phyloP scores from a whole-genome alignment of 2,797 vertebrate genomes.

The Percopsis omiscomaycus region DNA sequence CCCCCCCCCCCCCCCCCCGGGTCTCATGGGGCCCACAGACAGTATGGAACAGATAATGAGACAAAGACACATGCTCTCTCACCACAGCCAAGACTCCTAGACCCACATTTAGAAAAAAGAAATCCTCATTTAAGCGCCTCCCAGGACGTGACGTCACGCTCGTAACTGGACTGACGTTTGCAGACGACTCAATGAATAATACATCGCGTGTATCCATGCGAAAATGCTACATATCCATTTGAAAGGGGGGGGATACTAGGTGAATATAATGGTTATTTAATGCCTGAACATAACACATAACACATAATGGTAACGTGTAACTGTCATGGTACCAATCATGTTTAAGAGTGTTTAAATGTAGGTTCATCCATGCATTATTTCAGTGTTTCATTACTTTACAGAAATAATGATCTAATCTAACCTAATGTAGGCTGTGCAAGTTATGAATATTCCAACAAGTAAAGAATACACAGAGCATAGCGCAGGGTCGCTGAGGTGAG shows the following conservation, averaged over 20 bases:
- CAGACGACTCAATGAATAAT: neutral
- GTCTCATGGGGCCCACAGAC: constrained; percentile 47
- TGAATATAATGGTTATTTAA: neutral
- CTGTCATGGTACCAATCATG: too few relatives aligned
- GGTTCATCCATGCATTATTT: too few relatives aligned
- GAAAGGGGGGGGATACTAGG: neutral
- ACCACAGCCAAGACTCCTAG: constrained; percentile 7
- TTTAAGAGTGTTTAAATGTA: too few relatives aligned
- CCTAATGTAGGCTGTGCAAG: neutral
- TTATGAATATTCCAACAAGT: constrained; percentile 49
- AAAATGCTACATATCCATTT: neutral
- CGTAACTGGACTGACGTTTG: neutral
- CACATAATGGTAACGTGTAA: too few relatives aligned
- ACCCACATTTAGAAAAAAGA: constrained; percentile 19
- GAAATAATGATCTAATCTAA: too few relatives aligned
- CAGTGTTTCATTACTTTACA: too few relatives aligned
- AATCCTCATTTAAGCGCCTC: constrained; percentile 6
- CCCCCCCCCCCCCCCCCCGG: too few relatives aligned
- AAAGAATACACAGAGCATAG: too few relatives aligned
- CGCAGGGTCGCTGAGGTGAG: constrained; percentile 49
- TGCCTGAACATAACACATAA: too few relatives aligned
- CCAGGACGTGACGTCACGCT: neutral
- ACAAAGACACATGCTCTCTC: constrained; percentile 25
- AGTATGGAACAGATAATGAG: constrained; percentile 51
- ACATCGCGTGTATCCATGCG: neutral